Evolutionary conservation across 2,888 invertebrate genomes (phyloP).

Genomic region (Acanthococcus lagerstroemiae): DNA sequence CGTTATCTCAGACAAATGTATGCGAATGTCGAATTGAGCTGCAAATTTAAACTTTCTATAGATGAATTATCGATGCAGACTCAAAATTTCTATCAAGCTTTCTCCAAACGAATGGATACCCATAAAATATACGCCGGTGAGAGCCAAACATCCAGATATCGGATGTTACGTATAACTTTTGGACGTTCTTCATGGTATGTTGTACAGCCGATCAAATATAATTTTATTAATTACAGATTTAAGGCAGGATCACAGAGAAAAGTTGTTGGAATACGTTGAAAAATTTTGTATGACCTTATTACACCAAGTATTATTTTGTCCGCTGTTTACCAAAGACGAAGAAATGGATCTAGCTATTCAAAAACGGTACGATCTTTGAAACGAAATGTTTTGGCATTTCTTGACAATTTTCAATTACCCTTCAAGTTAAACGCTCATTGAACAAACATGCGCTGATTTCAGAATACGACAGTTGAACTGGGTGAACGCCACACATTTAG

Average conservation of each 20-base stretch:
- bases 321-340: slow-evolving; percentile 79
- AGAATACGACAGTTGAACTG: slow-evolving; percentile 90
- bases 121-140: slow-evolving; percentile 50
- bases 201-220: no score
- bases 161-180: background rate
- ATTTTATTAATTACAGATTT: slow-evolving; percentile 44
- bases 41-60: slow-evolving; percentile 49
- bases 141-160: background rate
- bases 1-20: slow-evolving; percentile 50
- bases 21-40: slow-evolving; percentile 33
- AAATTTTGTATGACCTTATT: slow-evolving; percentile 84
- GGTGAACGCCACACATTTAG: slow-evolving; percentile 89
- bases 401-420: background rate
- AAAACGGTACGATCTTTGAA: slow-evolving; percentile 48
- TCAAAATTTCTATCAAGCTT: slow-evolving; percentile 73
- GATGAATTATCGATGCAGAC: slow-evolving; percentile 83
- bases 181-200: background rate
- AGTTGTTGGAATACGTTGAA: slow-evolving; percentile 84
- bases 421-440: background rate
- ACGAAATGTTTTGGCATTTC: background rate
- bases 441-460: slow-evolving; percentile 24
- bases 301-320: slow-evolving; percentile 80
- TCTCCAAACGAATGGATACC: slow-evolving; percentile 63
- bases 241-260: slow-evolving; percentile 62
- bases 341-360: slow-evolving; percentile 89